Conservation (phyloP, 37 sponge, comb jelly and placozoan species). For the Theonella swinhoei region DNA sequence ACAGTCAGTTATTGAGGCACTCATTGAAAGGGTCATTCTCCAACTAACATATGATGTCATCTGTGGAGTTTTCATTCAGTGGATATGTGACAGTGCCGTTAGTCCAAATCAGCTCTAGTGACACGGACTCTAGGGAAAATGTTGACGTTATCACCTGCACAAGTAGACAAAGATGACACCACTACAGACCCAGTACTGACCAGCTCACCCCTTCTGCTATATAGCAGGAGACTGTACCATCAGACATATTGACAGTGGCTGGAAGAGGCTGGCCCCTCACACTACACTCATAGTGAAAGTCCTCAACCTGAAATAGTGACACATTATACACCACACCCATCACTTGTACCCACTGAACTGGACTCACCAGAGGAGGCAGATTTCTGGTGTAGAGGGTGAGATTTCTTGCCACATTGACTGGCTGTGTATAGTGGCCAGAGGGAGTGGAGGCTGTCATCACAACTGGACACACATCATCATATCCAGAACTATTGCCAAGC, state of each 20-base stretch:
- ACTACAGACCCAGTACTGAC: too few relatives aligned
- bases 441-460: constrained; percentile 3
- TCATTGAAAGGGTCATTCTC: too few relatives aligned
- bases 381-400: constrained; percentile 42
- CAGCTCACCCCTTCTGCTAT: not conserved
- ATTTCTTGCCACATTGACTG: constrained; percentile 8
- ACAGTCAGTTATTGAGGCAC: too few relatives aligned
- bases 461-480: constrained; percentile 45
- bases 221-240: not conserved
- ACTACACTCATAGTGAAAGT: not conserved
- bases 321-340: too few relatives aligned
- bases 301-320: too few relatives aligned
- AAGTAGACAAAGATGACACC: not conserved
- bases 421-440: constrained; percentile 26
- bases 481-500: not conserved
- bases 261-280: not conserved
- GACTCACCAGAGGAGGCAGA: constrained; percentile 29
- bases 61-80: too few relatives aligned
- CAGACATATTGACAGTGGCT: not conserved
- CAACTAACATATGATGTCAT: not conserved
- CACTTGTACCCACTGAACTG: not conserved
- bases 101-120: constrained; percentile 19
- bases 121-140: not conserved
- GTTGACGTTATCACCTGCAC: not conserved
- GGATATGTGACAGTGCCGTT: too few relatives aligned